Evolutionary conservation across 2,888 invertebrate species (phyloP), one percentile per base, ranked within the genome.

Genomic region (Azorinus chamasolen): DNA sequence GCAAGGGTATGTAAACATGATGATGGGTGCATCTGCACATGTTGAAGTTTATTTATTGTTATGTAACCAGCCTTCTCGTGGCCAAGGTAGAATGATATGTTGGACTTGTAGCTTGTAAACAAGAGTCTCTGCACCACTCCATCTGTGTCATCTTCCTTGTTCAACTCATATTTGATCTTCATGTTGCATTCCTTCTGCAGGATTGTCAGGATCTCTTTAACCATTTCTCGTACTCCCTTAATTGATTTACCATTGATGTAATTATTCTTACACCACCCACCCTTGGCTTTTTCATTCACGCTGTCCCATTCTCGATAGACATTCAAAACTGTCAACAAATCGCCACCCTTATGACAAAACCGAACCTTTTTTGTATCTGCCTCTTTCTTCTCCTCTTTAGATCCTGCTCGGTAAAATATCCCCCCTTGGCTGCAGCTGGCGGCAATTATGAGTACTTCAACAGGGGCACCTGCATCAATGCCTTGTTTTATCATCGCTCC

Each of bases 171-270:
- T 25, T 65, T 72, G 0, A 87, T 65, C 6, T 79, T 70, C 14
- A 73, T 43, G 6, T 74, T 55, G 16, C 80, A 43, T n/a, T 90
- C 89, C 62, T 77, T 83, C 43, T 76, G 83, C 22, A 91, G 70
- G 12, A 83, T 72, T 3, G 73, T 63, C 2, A 71, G 22, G 12
- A 87, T 76, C 62, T 91, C 91, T 18, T 83, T 83, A 2, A 89
- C 77, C 27, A 63, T 79, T 16, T 89, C 89, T 25, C 83, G 70
- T 5, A 86, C 87, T 6, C 83, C 80, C 43, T 86, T 83, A 75
- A 93, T 86, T 4, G 89, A 79, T 81, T 90, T 92, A 14, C 86
- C 90, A 79, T 93, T 93, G 41, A 93, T 87, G 62, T 86, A 87
- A 72, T 93, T 91, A n/a, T 84, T 63, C 32, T 79, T 72, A 74